Evolutionary conservation across 2,113 vertebrate species (phyloP).

Genomic region (Triplophysa siluroides): DNA sequence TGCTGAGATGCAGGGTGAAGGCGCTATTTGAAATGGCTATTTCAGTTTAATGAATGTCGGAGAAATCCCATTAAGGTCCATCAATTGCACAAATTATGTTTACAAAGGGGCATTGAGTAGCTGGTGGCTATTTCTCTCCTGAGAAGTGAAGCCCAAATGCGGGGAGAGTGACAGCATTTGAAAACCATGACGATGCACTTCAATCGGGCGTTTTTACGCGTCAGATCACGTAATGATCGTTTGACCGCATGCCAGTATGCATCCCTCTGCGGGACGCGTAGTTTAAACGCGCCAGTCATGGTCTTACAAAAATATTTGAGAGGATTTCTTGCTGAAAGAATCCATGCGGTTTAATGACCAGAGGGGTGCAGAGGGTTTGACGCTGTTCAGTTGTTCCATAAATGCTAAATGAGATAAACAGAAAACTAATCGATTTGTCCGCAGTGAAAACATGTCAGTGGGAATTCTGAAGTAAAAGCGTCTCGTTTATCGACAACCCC

Average conservation of each 20-base stretch:
- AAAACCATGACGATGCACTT: background rate
- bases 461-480: slow-evolving; percentile 53
- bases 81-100: slow-evolving; percentile 53
- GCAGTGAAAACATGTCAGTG: slow-evolving; percentile 64
- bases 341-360: slow-evolving; percentile 16
- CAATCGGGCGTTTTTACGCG: background rate
- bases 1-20: slow-evolving; percentile 3
- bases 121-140: slow-evolving; percentile 48
- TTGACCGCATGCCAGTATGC: slow-evolving; percentile 24
- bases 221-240: slow-evolving; percentile 14
- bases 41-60: slow-evolving; percentile 50
- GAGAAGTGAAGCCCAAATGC: slow-evolving; percentile 38
- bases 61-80: slow-evolving; percentile 44
- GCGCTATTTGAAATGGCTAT: slow-evolving; percentile 29
- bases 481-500: slow-evolving; percentile 30
- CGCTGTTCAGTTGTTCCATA: slow-evolving; percentile 58
- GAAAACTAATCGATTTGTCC: slow-evolving; percentile 68
- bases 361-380: background rate
- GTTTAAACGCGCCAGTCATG: slow-evolving; percentile 18
- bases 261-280: background rate
- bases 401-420: slow-evolving; percentile 73
- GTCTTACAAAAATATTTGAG: background rate
- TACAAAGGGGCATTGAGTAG: slow-evolving; percentile 46
- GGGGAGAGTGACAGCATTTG: slow-evolving; percentile 32
- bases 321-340: background rate